Evolutionary conservation across 2,888 invertebrate species (phyloP), one percentile per base, ranked within the genome.

Genomic region (Scaptomyza flava): DNA sequence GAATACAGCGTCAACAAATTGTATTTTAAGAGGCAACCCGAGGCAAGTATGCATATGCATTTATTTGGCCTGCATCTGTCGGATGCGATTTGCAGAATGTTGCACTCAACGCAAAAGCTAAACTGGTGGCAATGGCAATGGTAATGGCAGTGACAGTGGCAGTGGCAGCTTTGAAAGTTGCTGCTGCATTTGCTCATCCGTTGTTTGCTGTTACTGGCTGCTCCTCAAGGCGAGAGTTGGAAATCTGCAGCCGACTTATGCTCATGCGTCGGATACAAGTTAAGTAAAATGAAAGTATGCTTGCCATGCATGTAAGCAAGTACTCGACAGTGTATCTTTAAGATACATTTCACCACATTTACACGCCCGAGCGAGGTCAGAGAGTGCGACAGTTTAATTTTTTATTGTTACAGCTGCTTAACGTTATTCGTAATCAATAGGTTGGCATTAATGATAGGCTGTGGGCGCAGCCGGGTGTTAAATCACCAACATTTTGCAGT

Each of bases 301-400:
- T 20, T 9, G 79, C 14, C 62, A 61, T 65, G 65, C 66, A 45
- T 23, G 17, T 20, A 0, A 33, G 33, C 48, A 46, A 41, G 46
- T 62, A 56, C 45, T 31, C 41, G 34, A 20, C 33, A 50, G 12
- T 53, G 70, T 63, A 45, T 59, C 72, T 76, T 46, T 14, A 50
- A 75, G 60, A 72, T 65, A 61, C 79, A 81, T 81, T 81, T 78
- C 80, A 72, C 75, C 76, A 76, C 84, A 86, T 56, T 81, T 76
- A 72, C 63, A 87, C 45, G 79, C 53, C 64, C 68, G 56, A 77
- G 17, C 63, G 72, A 68, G 46, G 33, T 20, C 48, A 48, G 46
- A 45, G 20, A 45, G 42, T 56, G 75, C 50, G 70, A 77, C 79
- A 71, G 58, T 78, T 65, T 54, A 20, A 23, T 23, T 23, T 46